Conservation (phyloP, 2,113 vertebrate genomes). For the Rhegmatorhina hoffmannsi region DNA sequence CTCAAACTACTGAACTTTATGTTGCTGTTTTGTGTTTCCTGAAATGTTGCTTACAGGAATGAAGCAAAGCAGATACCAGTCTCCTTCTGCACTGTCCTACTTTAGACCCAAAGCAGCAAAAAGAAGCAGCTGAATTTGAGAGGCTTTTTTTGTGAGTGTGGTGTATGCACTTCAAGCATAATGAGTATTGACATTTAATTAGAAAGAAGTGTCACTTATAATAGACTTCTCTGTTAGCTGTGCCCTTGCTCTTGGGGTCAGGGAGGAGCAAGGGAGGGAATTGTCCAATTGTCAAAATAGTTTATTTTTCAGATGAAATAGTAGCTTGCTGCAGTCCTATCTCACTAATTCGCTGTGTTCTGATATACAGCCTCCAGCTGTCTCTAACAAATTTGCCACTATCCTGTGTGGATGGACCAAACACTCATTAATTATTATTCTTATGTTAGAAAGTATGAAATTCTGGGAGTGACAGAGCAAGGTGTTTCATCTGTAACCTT, state of each 20-base stretch:
- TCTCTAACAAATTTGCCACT: neutral
- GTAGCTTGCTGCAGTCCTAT: neutral
- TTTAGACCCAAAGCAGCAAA: conserved; percentile 64
- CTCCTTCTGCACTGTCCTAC: neutral
- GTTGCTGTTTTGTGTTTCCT: neutral
- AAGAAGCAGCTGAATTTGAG: conserved; percentile 70
- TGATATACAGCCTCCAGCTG: neutral
- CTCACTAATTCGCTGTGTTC: neutral
- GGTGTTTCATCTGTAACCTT: neutral
- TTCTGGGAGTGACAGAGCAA: neutral
- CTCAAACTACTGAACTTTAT: neutral
- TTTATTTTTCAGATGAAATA: neutral
- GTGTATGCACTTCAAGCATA: neutral
- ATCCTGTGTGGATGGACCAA: neutral
- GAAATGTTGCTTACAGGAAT: neutral
- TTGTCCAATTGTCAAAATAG: neutral
- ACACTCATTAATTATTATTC: neutral
- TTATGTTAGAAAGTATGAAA: neutral
- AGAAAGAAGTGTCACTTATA: neutral
- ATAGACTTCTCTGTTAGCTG: neutral
- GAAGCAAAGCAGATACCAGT: neutral
- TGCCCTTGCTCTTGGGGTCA: neutral
- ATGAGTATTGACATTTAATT: conserved; percentile 17
- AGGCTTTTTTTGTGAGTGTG: conserved; percentile 25
- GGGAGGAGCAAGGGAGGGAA: neutral